Percentiles rank a stretch among this genome's conserved stretches.
Evolutionary conservation across 1,140 invertebrate species (phyloP).

Genomic region (Pristionchus pacificus): DNA sequence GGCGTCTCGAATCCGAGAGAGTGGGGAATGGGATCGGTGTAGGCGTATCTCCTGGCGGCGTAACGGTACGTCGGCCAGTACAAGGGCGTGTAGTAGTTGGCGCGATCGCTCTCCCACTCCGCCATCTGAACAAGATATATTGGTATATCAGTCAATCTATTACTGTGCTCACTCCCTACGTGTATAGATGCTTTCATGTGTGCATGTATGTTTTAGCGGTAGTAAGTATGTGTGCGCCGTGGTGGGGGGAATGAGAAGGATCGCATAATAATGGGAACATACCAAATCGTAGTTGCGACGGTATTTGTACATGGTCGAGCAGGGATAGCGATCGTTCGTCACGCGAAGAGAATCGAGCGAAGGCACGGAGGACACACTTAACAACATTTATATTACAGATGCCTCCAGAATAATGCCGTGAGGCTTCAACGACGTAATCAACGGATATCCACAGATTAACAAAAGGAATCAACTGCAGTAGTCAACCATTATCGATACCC

Average conservation of each 20-base stretch:
- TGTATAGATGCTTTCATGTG: neutral
- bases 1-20: constrained; percentile 44
- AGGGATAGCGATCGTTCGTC: constrained; percentile 38
- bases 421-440: neutral
- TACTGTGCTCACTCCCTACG: neutral
- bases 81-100: constrained; percentile 38
- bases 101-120: constrained; percentile 42
- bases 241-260: neutral
- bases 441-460: neutral
- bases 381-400: constrained; percentile 13
- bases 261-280: constrained; percentile 4
- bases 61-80: constrained; percentile 50
- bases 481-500: too few relatives aligned
- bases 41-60: constrained; percentile 41
- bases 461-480: neutral
- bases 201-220: neutral
- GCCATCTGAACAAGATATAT: constrained; percentile 38
- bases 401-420: neutral
- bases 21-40: constrained; percentile 53
- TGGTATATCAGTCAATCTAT: neutral
- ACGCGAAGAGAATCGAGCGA: neutral
- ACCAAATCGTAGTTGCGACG: constrained; percentile 50
- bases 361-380: constrained; percentile 12
- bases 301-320: constrained; percentile 25
- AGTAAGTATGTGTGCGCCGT: neutral